Conservation (phyloP, 1,140 invertebrate genomes). For the Rhagoletis pomonella region DNA sequence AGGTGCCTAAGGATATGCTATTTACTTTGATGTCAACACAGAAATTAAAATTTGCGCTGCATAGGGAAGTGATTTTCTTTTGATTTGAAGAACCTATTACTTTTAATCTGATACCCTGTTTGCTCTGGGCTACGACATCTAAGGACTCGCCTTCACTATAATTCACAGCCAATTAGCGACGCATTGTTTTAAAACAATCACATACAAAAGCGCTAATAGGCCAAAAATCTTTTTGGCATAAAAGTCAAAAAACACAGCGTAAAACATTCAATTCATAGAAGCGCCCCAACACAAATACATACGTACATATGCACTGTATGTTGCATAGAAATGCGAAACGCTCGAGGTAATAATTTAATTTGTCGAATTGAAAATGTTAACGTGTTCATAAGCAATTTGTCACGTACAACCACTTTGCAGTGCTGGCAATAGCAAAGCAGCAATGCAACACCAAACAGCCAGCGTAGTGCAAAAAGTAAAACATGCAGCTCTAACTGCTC, state of each 20-base stretch:
- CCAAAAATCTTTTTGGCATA: conserved; percentile 24
- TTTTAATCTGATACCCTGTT: not conserved
- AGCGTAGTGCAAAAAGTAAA: not conserved
- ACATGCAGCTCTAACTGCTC: not conserved
- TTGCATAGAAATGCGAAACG: conserved; percentile 55
- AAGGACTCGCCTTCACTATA: not conserved
- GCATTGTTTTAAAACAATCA: conserved; percentile 32
- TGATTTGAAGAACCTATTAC: not conserved
- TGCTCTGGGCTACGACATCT: not conserved
- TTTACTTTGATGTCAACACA: too few species aligned
- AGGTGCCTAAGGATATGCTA: too few species aligned
- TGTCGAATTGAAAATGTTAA: conserved; percentile 61
- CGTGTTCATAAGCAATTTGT: conserved; percentile 71
- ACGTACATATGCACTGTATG: not conserved
- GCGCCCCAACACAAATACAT: not conserved
- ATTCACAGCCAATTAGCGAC: conserved; percentile 10
- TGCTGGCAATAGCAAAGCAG: not conserved
- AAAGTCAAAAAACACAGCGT: conserved; percentile 11
- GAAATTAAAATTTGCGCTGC: too few species aligned
- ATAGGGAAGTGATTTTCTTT: too few species aligned
- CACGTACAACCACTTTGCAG: conserved; percentile 70
- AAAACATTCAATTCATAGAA: not conserved
- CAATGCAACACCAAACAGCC: not conserved
- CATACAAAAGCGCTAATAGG: conserved; percentile 26
- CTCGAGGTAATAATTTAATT: conserved; percentile 68